Base-by-base conservation (phyloP, 2,888 invertebrate genomes). In the Halictus quadricinctus region DNA sequence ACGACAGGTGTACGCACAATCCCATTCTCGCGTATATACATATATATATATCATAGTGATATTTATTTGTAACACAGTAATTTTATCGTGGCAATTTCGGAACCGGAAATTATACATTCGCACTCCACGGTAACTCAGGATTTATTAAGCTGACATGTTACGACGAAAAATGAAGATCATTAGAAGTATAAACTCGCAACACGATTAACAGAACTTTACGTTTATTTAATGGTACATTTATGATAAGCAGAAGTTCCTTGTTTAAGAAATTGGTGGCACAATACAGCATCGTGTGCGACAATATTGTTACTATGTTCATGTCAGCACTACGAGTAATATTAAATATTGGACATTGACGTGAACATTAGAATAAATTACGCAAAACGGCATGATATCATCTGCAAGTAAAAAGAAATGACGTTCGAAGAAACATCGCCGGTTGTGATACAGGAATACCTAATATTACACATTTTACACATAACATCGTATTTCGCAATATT, bases 31-130 rank as follows among this genome's bases (percentile, higher is more conserved):
- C 21, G 70, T 72, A 69, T 25, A 46, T 54, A 54, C n/a, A 10
- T 54, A 25, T 12, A 60, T 74, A 36, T 36, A 54, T 54, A 60
- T 46, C 41, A 46, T 60, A 70, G 13, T 50, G 69, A 74, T 84
- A 79, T 83, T 84, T 84, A 83, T 83, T 83, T 83, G 72, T 75
- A 78, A 72, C 43, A 25, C 43, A n/a, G 8, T n/a, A 60, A 70
- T 50, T 74, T 78, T 72, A 70, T 46, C 58, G 46, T 18, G 29
- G 25, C 77, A 64, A 1, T 60, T 77, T 70, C 25, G 10, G 54
- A 64, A 81, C 21, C 10, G n/a, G 48, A 48, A 72, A 41, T 48
- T 46, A 48, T 46, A 48, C 21, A 3, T 48, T 83, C 15, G n/a
- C 21, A 48, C 29, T n/a, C 50, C n/a, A 3, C 43, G 43, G 41